phyloP scores from a whole-genome alignment of 2,113 vertebrate species.

The Pristiophorus japonicus region DNA sequence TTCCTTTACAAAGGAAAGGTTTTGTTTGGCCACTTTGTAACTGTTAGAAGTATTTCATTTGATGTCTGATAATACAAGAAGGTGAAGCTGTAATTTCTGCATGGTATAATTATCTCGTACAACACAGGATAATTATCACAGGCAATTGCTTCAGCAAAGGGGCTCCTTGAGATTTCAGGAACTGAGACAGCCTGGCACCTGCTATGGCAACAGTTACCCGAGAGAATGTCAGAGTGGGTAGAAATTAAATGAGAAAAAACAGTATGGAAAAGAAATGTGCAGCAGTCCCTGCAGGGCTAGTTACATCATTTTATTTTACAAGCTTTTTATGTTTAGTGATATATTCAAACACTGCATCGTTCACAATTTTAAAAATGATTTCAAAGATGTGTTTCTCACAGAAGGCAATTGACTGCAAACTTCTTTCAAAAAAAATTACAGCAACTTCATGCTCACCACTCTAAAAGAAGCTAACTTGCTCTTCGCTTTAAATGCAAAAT shows the following conservation, averaged over 20 bases:
- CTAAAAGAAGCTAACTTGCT: not conserved
- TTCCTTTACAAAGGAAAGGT: not conserved
- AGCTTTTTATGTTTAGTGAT: not conserved
- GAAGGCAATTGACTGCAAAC: not conserved
- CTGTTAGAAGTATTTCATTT: not conserved
- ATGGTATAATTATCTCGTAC: slow-evolving; percentile 16
- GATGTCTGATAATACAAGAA: not conserved
- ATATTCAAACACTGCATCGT: not conserved
- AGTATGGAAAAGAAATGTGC: not conserved
- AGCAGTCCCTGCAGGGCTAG: not conserved
- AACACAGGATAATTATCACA: not conserved
- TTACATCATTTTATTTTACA: not conserved
- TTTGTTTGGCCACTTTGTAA: not conserved
- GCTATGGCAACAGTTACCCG: not conserved
- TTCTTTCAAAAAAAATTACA: not conserved
- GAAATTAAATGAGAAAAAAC: not conserved
- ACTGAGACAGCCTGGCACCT: not conserved
- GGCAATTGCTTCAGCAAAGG: not conserved
- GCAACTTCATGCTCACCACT: not conserved
- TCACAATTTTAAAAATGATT: not conserved
- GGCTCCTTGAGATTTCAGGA: not conserved
- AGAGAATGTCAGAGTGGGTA: not conserved
- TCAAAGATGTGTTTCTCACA: not conserved
- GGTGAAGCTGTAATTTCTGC: not conserved
- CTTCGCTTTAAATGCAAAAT: not conserved